Evolutionary conservation across 2,113 vertebrate species (phyloP).

Genomic region (Hiodon alosoides): DNA sequence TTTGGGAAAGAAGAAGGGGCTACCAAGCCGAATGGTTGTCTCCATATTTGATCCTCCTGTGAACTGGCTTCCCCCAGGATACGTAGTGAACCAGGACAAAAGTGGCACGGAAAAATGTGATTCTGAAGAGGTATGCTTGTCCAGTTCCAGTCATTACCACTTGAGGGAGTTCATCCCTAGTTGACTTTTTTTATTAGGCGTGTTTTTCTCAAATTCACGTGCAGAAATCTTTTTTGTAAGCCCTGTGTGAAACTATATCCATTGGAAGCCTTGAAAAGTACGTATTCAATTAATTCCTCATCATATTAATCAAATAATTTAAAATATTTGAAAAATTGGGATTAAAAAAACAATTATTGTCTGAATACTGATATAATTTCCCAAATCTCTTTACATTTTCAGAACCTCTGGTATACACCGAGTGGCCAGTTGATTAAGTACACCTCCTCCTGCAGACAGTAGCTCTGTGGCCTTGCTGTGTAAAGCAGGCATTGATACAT

Average conservation of each 20-base stretch:
- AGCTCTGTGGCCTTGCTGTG: no score
- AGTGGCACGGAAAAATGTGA: constrained; percentile 81
- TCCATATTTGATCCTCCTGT: constrained; percentile 98
- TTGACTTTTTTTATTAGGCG: background rate
- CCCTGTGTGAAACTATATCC: background rate
- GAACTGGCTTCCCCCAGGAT: constrained; percentile 97
- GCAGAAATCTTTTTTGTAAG: no score
- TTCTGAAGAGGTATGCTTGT: constrained; percentile 78
- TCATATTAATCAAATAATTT: no score
- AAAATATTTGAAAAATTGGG: no score
- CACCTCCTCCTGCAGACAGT: no score
- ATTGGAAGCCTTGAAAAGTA: background rate
- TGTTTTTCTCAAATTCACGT: background rate
- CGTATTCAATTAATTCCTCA: no score
- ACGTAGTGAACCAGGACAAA: constrained; percentile 93
- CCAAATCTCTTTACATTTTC: no score
- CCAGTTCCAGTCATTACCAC: background rate
- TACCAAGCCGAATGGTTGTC: constrained; percentile 97
- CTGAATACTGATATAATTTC: no score
- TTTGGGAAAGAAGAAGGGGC: constrained; percentile 95
- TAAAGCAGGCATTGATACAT: no score
- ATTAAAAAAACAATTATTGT: no score
- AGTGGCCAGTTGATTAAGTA: no score
- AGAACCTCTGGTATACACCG: no score
- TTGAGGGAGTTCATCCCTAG: constrained; percentile 1